Evolutionary conservation across 2,888 invertebrate species (phyloP), one percentile per base, ranked within the genome.

Genomic region (Drosophila nr. perissopoda): DNA sequence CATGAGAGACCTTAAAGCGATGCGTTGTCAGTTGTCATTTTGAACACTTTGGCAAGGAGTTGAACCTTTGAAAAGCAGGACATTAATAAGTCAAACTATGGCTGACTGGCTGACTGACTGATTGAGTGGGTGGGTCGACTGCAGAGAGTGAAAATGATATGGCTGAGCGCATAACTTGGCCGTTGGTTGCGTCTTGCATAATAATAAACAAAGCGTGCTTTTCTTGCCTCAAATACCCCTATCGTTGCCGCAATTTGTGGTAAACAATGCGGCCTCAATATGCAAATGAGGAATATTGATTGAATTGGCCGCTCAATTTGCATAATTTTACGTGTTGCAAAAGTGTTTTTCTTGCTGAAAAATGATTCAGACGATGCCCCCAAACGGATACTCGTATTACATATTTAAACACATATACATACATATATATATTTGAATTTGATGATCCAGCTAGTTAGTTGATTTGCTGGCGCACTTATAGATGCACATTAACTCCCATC

Each of bases 231-330:
- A 36, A 38, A 42, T 29, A 51, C 58, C 58, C 36, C 66, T 40
- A 48, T 54, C 29, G 60, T 63, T 74, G 65, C 71, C 84, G 46
- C 74, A 74, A 78, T 69, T 61, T 78, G 74, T 71, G 82, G 89
- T 70, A 85, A 86, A 88, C 85, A 86, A 89, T 84, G 81, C 77
- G 81, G 71, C 65, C 73, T 76, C 69, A 76, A 79, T 76, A 87
- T 87, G 87, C 78, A 90, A 90, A 87, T 90, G 68, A 66, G 81
- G 74, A 76, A 75, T 79, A 88, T 89, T 85, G 81, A 83, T 74
- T 62, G 76, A 81, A 76, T 71, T 69, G 73, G 74, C 61, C 71
- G 59, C 48, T 25, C 53, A 72, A 87, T 90, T 88, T 90, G 70
- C 86, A 87, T 87, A 86, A 90, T 83, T 87, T 88, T 73, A 54